A percentile compares a stretch with the other conserved stretches of the same genome.
Conservation (phyloP, 2,888 invertebrate genomes). For the Ormyrus thymus region DNA sequence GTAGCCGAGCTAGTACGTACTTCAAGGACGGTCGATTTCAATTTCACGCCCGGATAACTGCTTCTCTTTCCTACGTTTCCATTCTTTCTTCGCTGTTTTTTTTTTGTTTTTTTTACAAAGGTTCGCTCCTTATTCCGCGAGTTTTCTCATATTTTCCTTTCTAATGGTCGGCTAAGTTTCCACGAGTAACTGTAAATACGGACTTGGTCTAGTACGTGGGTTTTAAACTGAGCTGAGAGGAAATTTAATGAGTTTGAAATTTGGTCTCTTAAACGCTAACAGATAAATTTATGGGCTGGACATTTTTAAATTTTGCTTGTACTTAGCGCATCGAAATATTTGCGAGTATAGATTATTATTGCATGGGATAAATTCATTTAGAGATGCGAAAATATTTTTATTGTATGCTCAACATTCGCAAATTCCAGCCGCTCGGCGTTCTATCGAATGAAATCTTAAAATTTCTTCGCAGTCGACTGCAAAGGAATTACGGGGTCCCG, state of each 20-base stretch:
- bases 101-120: constrained; percentile 16
- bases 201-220: not conserved
- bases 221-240: no score
- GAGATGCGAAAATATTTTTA: not conserved
- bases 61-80: constrained; percentile 27
- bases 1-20: constrained; percentile 43
- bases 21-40: constrained; percentile 54
- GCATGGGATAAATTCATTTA: no score
- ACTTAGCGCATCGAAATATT: no score
- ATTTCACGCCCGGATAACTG: constrained; percentile 55
- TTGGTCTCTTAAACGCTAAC: no score
- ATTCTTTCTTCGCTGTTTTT: constrained; percentile 6
- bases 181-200: constrained; percentile 33
- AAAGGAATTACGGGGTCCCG: no score
- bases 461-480: no score
- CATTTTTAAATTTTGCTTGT: no score
- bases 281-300: no score
- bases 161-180: constrained; percentile 27
- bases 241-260: no score
- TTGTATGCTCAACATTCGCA: not conserved
- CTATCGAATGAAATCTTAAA: constrained; percentile 12
- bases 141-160: constrained; percentile 45
- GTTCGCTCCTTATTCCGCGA: constrained; percentile 27
- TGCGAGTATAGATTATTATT: no score
- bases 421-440: not conserved